Evolutionary conservation across 1,140 invertebrate species (phyloP).

Genomic region (Rhopalosiphum padi): DNA sequence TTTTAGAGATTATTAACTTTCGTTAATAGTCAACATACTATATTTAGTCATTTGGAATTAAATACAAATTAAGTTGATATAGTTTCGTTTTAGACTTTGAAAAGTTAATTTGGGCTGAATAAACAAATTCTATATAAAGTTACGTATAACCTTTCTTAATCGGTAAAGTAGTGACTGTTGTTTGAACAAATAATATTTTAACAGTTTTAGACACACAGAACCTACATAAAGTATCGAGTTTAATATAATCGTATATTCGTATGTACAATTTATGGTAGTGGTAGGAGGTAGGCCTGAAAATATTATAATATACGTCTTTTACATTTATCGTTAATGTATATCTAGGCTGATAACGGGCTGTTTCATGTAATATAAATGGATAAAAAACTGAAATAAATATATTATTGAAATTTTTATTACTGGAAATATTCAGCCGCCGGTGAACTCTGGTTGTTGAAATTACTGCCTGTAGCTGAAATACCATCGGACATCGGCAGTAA

Average conservation of each 20-base stretch:
- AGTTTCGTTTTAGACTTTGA: background rate
- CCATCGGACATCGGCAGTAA: slow-evolving; percentile 33
- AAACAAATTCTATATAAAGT: background rate
- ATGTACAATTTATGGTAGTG: background rate
- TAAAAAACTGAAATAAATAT: background rate
- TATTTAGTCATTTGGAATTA: background rate
- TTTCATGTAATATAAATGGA: background rate
- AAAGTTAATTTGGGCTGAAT: background rate
- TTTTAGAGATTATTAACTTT: background rate
- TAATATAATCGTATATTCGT: background rate
- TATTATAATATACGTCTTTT: background rate
- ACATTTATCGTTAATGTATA: background rate
- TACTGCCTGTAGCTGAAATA: slow-evolving; percentile 25
- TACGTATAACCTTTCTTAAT: background rate
- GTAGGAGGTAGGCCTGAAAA: background rate
- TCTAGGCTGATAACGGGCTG: background rate
- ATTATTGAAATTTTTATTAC: slow-evolving; percentile 61
- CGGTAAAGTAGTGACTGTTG: background rate
- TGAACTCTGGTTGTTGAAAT: slow-evolving; percentile 65
- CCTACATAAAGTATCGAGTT: too few relatives aligned
- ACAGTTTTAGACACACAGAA: background rate
- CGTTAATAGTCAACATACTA: background rate
- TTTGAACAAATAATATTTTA: background rate
- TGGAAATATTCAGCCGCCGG: slow-evolving; percentile 74
- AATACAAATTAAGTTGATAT: background rate